A percentile compares a stretch with the other conserved stretches of the same genome.
Conservation (phyloP, 2,113 vertebrate genomes). For the Aldabrachelys gigantea region DNA sequence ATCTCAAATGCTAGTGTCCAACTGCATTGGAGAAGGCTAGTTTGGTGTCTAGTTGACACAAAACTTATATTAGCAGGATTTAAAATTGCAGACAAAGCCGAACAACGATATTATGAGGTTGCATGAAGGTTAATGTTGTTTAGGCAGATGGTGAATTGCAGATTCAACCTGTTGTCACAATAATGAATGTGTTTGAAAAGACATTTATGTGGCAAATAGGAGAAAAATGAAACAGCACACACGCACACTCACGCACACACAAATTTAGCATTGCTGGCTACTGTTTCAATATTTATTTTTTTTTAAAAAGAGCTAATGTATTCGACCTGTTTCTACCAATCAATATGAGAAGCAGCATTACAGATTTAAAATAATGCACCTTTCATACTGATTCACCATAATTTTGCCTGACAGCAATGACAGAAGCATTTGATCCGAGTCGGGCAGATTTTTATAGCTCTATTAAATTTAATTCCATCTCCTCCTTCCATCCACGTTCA, state of each 20-base stretch:
- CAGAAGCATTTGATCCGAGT: slow-evolving; percentile 64
- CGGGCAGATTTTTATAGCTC: slow-evolving; percentile 50
- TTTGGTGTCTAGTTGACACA: background rate
- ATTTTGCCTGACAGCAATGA: slow-evolving; percentile 54
- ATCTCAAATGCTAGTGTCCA: slow-evolving; percentile 18
- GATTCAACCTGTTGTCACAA: slow-evolving; percentile 77
- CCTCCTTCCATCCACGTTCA: background rate
- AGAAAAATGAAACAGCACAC: slow-evolving; percentile 51
- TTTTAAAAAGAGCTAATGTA: slow-evolving; percentile 3
- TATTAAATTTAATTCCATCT: slow-evolving; percentile 47
- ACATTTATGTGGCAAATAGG: slow-evolving; percentile 24
- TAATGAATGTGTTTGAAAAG: slow-evolving; percentile 68
- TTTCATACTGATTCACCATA: slow-evolving; percentile 61
- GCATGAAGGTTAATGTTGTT: slow-evolving; percentile 77
- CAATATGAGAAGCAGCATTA: slow-evolving; percentile 24
- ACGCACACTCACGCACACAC: background rate
- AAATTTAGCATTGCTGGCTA: background rate
- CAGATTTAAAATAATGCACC: slow-evolving; percentile 18
- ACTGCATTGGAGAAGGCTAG: background rate
- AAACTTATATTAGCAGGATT: slow-evolving; percentile 39
- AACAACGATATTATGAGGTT: slow-evolving; percentile 69
- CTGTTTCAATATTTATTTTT: background rate
- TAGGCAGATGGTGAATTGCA: slow-evolving; percentile 78
- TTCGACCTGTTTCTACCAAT: slow-evolving; percentile 44
- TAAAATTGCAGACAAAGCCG: slow-evolving; percentile 65